phyloP scores from a whole-genome alignment of 2,113 vertebrate genomes.

The Ammodytes dubius region DNA sequence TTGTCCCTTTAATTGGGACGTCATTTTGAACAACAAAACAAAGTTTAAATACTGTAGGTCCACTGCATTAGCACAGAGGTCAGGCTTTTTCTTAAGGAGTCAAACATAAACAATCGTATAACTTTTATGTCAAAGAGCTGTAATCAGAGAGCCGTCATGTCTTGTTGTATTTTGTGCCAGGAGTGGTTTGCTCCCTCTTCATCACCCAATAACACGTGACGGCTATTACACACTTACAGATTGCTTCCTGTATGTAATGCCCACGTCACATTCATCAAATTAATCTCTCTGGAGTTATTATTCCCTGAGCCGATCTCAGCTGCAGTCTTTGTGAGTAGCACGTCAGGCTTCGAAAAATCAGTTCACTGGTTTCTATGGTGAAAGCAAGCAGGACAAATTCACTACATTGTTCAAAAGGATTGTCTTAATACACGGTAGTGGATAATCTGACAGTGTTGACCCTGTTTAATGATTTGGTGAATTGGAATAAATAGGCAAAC shows the following conservation, averaged over 20 bases:
- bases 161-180: not conserved
- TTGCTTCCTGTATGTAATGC: not conserved
- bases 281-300: not conserved
- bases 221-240: not conserved
- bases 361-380: not conserved
- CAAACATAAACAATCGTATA: not conserved
- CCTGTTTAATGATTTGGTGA: not conserved
- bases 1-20: no score
- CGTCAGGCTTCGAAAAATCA: not conserved
- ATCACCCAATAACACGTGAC: not conserved
- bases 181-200: not conserved
- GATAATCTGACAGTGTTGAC: not conserved
- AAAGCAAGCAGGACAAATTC: not conserved
- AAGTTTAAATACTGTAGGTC: no score
- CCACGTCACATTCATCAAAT: slow-evolving; percentile 3
- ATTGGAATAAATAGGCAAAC: slow-evolving; percentile 9
- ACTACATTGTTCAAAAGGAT: not conserved
- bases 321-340: not conserved
- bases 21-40: no score
- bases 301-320: not conserved
- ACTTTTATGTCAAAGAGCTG: not conserved
- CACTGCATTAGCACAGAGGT: no score
- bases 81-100: not conserved
- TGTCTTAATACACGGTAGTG: not conserved
- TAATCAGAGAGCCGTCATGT: not conserved